phyloP scores from a whole-genome alignment of 2,888 invertebrate genomes.

The Nycteola revayana region DNA sequence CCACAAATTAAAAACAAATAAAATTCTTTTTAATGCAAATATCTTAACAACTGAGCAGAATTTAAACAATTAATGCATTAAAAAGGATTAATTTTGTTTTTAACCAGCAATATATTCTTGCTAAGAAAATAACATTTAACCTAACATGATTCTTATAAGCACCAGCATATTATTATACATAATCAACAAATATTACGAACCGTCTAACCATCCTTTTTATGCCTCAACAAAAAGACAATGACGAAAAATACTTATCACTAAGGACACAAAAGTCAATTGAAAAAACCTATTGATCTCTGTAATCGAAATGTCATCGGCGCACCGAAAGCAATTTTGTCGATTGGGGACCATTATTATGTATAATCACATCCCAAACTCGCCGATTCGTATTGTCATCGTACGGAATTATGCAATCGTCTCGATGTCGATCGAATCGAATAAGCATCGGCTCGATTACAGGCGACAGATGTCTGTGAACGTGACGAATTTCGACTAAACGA shows the following conservation, averaged over 20 bases:
- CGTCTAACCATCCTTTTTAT: too few species aligned
- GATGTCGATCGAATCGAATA: slow-evolving; percentile 62
- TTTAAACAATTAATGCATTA: too few species aligned
- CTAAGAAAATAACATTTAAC: too few species aligned
- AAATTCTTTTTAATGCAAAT: too few species aligned
- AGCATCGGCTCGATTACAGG: slow-evolving; percentile 70
- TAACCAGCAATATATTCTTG: too few species aligned
- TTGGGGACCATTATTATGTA: slow-evolving; percentile 59
- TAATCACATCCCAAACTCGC: slow-evolving; percentile 61
- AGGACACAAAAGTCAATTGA: slow-evolving; percentile 35
- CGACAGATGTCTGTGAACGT: slow-evolving; percentile 81
- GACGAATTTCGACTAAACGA: slow-evolving; percentile 76
- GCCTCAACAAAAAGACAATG: slow-evolving; percentile 5
- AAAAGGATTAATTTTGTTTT: too few species aligned
- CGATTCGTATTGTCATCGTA: slow-evolving; percentile 77
- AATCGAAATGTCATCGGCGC: slow-evolving; percentile 67
- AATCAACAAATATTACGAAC: too few species aligned
- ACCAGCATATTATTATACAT: too few species aligned
- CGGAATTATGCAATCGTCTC: slow-evolving; percentile 75
- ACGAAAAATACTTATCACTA: slow-evolving; percentile 32
- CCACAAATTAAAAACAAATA: too few species aligned
- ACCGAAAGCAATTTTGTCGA: slow-evolving; percentile 58
- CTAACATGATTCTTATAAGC: too few species aligned
- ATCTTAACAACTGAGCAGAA: too few species aligned
- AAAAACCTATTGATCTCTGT: slow-evolving; percentile 50